A percentile compares a stretch with the other conserved stretches of the same genome.
phyloP scores from a whole-genome alignment of 2,113 vertebrate species.

The Rhynchomys soricoides region DNA sequence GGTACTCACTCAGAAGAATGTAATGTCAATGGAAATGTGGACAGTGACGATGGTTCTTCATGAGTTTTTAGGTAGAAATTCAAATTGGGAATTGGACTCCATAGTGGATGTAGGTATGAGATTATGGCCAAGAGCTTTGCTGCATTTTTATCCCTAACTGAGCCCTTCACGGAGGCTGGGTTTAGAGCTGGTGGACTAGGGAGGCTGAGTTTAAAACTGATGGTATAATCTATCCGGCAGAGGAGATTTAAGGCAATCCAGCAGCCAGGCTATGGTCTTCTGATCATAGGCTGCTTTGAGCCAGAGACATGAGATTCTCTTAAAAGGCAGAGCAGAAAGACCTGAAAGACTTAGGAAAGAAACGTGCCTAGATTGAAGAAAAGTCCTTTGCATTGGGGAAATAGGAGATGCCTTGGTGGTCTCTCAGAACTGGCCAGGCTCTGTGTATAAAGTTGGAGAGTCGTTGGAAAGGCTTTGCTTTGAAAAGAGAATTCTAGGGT shows the following conservation, averaged over 20 bases:
- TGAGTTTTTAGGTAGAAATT: not conserved
- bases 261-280: not conserved
- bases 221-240: no score
- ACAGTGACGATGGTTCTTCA: not conserved
- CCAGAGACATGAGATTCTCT: not conserved
- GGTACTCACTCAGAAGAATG: not conserved
- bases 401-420: not conserved
- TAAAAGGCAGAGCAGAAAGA: not conserved
- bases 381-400: not conserved
- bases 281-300: no score
- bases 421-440: not conserved
- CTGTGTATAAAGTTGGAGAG: not conserved
- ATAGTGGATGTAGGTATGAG: no score
- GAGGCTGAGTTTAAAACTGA: not conserved
- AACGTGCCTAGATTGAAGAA: not conserved
- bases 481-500: not conserved
- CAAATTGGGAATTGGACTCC: not conserved
- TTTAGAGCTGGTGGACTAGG: not conserved
- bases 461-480: not conserved
- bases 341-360: not conserved
- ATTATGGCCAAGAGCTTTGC: not conserved
- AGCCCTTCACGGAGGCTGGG: not conserved
- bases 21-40: not conserved
- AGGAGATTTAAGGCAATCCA: not conserved
- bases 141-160: not conserved